A percentile compares a stretch with the other conserved stretches of the same genome.
phyloP scores from a whole-genome alignment of 2,797 vertebrate genomes.

The Argyrosomus regius region DNA sequence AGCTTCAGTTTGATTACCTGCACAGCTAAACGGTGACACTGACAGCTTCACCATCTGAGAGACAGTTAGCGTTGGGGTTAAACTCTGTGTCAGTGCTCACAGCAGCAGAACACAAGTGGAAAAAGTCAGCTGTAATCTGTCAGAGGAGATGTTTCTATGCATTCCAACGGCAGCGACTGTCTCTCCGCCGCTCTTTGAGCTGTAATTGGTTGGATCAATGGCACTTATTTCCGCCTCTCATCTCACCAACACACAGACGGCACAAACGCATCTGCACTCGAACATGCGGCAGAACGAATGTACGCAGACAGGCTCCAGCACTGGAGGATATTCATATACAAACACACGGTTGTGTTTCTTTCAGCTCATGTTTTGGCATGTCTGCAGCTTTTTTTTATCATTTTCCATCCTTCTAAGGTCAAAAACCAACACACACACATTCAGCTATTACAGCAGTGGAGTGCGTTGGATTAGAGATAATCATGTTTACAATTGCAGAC shows the following conservation, averaged over 20 bases:
- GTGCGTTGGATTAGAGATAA: constrained; percentile 65
- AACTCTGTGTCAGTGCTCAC: constrained; percentile 11
- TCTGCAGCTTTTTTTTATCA: constrained; percentile 8
- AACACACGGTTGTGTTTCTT: neutral
- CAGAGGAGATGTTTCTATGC: constrained; percentile 17
- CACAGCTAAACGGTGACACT: neutral
- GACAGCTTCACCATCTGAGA: constrained; percentile 7
- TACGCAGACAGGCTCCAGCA: neutral
- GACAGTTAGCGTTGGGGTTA: neutral
- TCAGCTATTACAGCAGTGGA: constrained; percentile 32
- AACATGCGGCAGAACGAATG: constrained; percentile 9
- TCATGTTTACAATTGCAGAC: constrained; percentile 58
- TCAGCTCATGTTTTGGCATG: neutral
- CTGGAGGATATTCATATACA: neutral
- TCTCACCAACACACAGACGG: constrained; percentile 4
- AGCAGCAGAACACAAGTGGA: constrained; percentile 8
- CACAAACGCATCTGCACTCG: neutral
- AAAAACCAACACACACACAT: constrained; percentile 29
- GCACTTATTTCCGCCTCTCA: constrained; percentile 26
- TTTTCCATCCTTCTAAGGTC: constrained; percentile 37
- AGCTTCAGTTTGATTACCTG: neutral
- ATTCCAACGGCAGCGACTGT: neutral
- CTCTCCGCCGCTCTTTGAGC: constrained; percentile 24
- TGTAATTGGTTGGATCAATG: constrained; percentile 46
- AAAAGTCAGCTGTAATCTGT: constrained; percentile 24